phyloP scores from a whole-genome alignment of 2,888 invertebrate species.

The Julus scanicus region DNA sequence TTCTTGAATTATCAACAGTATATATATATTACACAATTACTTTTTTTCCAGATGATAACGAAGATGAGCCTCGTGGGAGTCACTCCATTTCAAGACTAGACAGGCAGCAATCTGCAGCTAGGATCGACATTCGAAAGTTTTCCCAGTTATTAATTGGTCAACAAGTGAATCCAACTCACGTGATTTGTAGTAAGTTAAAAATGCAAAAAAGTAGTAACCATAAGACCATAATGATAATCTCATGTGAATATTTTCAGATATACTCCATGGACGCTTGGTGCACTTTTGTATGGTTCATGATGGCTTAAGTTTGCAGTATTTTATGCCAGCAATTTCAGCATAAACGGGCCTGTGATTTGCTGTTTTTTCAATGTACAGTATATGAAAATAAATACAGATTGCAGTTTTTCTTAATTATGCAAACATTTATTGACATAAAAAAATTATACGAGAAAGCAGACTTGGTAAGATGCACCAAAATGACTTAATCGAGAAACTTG shows the following conservation, averaged over 20 bases:
- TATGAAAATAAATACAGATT: neutral
- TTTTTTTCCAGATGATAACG: neutral
- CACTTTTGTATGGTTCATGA: conserved; percentile 80
- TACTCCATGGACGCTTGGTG: conserved; percentile 78
- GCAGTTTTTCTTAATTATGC: neutral
- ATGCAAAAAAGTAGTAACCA: neutral
- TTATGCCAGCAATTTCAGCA: conserved; percentile 73
- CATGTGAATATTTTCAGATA: conserved; percentile 68
- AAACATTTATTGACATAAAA: neutral
- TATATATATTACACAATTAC: too few species aligned
- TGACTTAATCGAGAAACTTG: neutral
- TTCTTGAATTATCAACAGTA: neutral
- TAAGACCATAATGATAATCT: neutral
- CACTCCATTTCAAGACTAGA: neutral
- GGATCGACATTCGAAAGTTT: conserved; percentile 82
- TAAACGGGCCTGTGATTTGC: neutral
- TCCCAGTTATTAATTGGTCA: conserved; percentile 83
- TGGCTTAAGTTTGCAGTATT: conserved; percentile 81
- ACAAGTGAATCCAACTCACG: conserved; percentile 77
- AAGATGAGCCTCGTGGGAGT: neutral
- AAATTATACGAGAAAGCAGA: neutral
- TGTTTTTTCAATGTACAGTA: neutral
- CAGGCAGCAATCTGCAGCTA: conserved; percentile 61
- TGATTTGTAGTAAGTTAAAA: conserved; percentile 73
- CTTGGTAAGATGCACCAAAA: conserved; percentile 16